Base-by-base conservation (phyloP, 1,140 invertebrate genomes). In the Drosophila fuyamai region DNA sequence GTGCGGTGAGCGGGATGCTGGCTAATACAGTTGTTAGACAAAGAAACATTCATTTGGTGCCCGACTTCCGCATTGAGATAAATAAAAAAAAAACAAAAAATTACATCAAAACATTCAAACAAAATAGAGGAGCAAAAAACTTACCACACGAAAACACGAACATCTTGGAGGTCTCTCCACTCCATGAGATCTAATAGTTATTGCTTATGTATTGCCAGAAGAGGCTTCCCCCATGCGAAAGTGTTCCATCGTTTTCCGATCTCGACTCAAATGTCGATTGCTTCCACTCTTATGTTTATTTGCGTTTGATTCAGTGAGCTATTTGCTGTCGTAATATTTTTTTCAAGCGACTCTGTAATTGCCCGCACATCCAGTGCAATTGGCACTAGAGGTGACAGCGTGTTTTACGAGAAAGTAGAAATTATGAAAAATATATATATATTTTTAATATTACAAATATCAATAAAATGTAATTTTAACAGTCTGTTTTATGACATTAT, bases 21-120 rank as follows among this genome's bases (percentile, higher is more conserved):
- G 67, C 67, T 89, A 89, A 89, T 89, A 84, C 84, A 89, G 84
- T 89, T 89, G 84, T 89, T 78, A 76, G 82, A 83, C 84, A 84
- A 89, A 83, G 81, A 61, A 67, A 83, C 35, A 79, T 51, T 67
- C 56, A 66, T 60, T 73, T 66, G 12, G 18, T 6, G 41, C 60
- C 29, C 40, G 38, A 88, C 85, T 89, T 90, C 84, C 84, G 84
- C 84, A 89, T 88, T 76, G 50, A 40, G 16, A 36, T 14, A 53
- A 60, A 74, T 41, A n/a, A n/a, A n/a, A n/a, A 23, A 18, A 18
- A 18, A 0, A 65, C 59, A 50, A 47, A 62, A 44, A 63, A 55
- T 56, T 67, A 65, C 59, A 43, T 1, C 36, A 75, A 75, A 53
- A 27, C 41, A 51, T 23, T 27, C 27, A 36, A 57, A 44, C 38